Base-by-base conservation (phyloP, 2,888 invertebrate species). In the Aphodius sticticus region DNA sequence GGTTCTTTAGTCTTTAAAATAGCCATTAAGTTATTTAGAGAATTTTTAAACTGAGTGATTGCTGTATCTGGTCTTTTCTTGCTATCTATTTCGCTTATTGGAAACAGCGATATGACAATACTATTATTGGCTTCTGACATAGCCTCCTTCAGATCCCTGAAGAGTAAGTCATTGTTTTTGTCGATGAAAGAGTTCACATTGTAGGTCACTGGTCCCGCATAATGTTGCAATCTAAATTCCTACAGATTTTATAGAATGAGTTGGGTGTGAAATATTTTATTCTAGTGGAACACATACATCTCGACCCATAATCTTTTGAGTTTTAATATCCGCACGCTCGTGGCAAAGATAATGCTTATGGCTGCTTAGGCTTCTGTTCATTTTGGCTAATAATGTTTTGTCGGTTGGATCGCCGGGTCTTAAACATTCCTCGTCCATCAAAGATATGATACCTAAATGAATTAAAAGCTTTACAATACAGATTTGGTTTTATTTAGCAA, bases 1-100 rank as follows among this genome's bases (percentile, higher is more conserved):
- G 97, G 97, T 87, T 97, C 96, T 90, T 98, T 98, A 86, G 95
- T 94, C 93, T 95, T 95, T n/a, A 98, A 91, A 85, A 96, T 97
- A 78, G 94, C 94, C 93, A 97, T 96, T 69, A 98, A 91, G 86
- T 96, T 94, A 86, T 95, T 95, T 78, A 98, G 90, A 36, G 97
- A 97, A 85, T 92, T 94, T 89, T 96, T 96, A 90, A 98, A 98
- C 89, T 98, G 97, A 0, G 96, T 96, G 79, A 96, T 93, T 7
- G 97, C 97, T 0, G 97, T 97, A 77, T 96, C 96, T 0, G 97
- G 97, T 35, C 97, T 92, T 87, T 95, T 96, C 88, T 95, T 95
- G 86, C 93, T 94, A 37, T 88, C 88, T 79, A 94, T 91, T 87
- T 96, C 96, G 86, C 91, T 90, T 81, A 91, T 89, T 0, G 93